These are phyloP conservation scores for Gallinago jamesoni DNA, from an alignment of 2,113 vertebrate genomes.

Conservation along the genomic window DNA sequence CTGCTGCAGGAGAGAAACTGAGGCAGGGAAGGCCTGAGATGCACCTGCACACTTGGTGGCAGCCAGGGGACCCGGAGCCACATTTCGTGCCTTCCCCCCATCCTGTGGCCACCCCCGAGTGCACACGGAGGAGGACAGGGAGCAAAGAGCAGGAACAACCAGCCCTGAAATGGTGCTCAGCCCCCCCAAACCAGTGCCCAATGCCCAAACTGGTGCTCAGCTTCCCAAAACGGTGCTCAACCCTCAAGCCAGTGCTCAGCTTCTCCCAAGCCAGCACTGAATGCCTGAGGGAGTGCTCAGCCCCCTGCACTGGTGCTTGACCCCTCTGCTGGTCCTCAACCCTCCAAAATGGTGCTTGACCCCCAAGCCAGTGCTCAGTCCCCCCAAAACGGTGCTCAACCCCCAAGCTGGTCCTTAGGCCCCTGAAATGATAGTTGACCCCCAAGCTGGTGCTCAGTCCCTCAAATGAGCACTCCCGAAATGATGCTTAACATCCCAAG, in stretches of 20 bases:
- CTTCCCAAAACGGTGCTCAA: neutral
- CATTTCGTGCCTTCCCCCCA: neutral
- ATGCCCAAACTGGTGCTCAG: neutral
- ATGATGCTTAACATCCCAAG: neutral
- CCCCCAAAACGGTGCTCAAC: neutral
- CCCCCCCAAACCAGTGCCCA: neutral
- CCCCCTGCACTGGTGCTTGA: neutral
- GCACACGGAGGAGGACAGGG: fast-evolving
- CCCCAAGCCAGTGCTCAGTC: neutral
- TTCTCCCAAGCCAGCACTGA: neutral
- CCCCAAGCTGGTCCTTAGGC: neutral
- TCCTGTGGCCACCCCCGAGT: fast-evolving
- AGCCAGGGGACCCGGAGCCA: neutral
- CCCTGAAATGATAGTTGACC: neutral
- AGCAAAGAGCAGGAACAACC: neutral
- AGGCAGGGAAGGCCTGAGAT: neutral
- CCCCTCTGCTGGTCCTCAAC: neutral
- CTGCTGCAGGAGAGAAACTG: neutral
- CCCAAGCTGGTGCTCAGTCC: neutral
- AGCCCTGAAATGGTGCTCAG: neutral
- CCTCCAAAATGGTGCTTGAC: neutral
- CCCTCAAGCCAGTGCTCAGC: neutral
- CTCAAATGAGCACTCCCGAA: neutral
- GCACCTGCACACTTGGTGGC: neutral
- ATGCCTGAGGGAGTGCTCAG: neutral